Conservation (phyloP, 2,797 vertebrate species). For the Enoplosus armatus region DNA sequence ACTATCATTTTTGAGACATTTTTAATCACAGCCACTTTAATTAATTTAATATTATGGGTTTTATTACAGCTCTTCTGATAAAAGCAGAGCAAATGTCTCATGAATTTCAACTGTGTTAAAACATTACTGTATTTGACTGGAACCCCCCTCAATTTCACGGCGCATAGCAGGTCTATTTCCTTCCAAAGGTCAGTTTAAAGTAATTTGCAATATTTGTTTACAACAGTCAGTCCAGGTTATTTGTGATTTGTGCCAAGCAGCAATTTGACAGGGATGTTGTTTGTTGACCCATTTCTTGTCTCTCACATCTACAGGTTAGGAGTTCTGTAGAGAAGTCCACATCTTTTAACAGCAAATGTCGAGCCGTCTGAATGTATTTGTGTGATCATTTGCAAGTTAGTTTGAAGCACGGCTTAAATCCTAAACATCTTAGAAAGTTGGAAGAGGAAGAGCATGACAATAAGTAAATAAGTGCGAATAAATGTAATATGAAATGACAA, state of each 20-base stretch:
- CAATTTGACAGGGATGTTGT: slow-evolving; percentile 37
- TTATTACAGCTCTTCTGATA: slow-evolving; percentile 1
- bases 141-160: slow-evolving; percentile 24
- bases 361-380: slow-evolving; percentile 25
- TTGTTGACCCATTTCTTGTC: slow-evolving; percentile 31
- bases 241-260: slow-evolving; percentile 8
- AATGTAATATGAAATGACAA: background rate
- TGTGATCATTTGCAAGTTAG: slow-evolving; percentile 17
- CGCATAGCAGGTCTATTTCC: slow-evolving; percentile 19
- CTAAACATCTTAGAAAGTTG: slow-evolving; percentile 4
- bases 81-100: slow-evolving; percentile 7
- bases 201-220: slow-evolving; percentile 29
- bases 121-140: background rate
- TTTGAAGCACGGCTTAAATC: slow-evolving; percentile 18
- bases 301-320: slow-evolving; percentile 4
- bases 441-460: background rate
- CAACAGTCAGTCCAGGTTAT: slow-evolving; percentile 33
- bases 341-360: slow-evolving; percentile 34
- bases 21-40: background rate
- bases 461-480: background rate
- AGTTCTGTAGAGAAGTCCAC: slow-evolving; percentile 5
- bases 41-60: background rate
- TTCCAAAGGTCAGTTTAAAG: slow-evolving; percentile 39
- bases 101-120: slow-evolving; percentile 16
- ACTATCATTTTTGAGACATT: background rate